A percentile compares a stretch with the other conserved stretches of the same genome.
These are phyloP conservation scores for Ichneumoninae sp. DNA, from an alignment of 2,888 invertebrate species.

Conservation along the genomic window DNA sequence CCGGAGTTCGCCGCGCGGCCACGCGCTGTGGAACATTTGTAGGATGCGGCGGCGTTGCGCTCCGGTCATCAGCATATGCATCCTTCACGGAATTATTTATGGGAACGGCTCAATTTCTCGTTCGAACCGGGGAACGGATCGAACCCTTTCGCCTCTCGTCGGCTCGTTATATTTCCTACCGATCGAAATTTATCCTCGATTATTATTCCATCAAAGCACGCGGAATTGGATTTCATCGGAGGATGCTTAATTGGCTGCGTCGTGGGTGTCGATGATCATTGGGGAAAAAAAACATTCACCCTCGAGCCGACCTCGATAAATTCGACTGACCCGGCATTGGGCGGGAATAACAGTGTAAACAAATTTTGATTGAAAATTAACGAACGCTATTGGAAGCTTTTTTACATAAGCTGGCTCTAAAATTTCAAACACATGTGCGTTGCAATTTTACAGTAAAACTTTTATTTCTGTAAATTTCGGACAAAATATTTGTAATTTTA, in stretches of 20 bases:
- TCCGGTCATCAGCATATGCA: constrained; percentile 16
- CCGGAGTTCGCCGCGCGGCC: constrained; percentile 22
- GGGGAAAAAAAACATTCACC: not conserved
- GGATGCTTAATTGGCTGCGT: constrained; percentile 53
- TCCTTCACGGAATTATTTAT: constrained; percentile 61
- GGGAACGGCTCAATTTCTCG: constrained; percentile 60
- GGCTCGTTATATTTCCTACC: constrained; percentile 26
- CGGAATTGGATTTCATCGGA: constrained; percentile 30
- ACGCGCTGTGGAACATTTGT: constrained; percentile 18
- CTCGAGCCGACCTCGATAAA: not conserved
- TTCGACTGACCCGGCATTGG: not conserved
- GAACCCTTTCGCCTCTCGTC: constrained; percentile 31
- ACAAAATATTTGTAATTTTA: too few species aligned
- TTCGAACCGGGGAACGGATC: constrained; percentile 33
- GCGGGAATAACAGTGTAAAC: not conserved
- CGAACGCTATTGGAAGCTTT: too few species aligned
- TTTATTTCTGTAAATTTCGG: too few species aligned
- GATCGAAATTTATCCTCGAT: constrained; percentile 55
- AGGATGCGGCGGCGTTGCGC: constrained; percentile 22
- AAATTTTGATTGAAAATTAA: too few species aligned
- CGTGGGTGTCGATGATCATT: not conserved
- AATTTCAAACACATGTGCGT: too few species aligned
- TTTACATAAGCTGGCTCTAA: too few species aligned
- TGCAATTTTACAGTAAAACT: too few species aligned
- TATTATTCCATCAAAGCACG: constrained; percentile 39